Base-by-base conservation (phyloP, 2,888 invertebrate genomes). In the Chalcis sispes region DNA sequence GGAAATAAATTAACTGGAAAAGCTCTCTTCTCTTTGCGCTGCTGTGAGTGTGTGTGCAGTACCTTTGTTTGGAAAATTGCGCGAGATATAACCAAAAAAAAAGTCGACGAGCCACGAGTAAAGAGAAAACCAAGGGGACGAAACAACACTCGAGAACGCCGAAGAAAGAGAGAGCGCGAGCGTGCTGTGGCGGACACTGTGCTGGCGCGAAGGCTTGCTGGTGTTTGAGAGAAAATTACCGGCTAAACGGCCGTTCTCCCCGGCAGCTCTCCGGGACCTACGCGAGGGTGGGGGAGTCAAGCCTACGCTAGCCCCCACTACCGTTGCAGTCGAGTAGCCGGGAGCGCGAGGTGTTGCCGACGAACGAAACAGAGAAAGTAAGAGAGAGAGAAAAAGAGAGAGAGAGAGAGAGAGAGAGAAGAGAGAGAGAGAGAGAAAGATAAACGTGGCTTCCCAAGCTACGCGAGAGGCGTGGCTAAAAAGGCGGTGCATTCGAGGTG, bases 181-280 rank as follows among this genome's bases (percentile, higher is more conserved):
- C 58, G 59, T 52, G 66, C 54, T 52, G 48, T 29, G 77, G 73
- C 85, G 83, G 85, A 85, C 86, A 87, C 83, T 86, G n/a, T n/a
- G 83, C 87, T 87, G 86, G 86, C 87, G 81, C 85, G 87, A 85
- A 85, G 83, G 85, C 87, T 87, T 88, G 87, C 83, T 87, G 83
- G 87, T 88, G 86, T 89, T 89, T 89, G 89, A 89, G 86, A 73
- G 59, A 62, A 88, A 87, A 88, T 88, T 86, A 86, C 86, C 84
- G 84, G 83, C 87, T 88, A 87, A 88, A 88, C 86, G 86, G 5
- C 81, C 77, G 73, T 72, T 75, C 50, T 83, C 76, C 81, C 77
- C 80, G 42, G 46, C 72, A 46, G 82, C 80, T 79, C n/a, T n/a
- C n/a, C 75, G 80, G 72, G 72, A 78, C 52, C 32, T 80, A 72